Percentiles rank a stretch among this genome's conserved stretches.
These are phyloP conservation scores for Ochotona princeps DNA, from an alignment of 2,113 vertebrate genomes.

Conservation along the genomic window DNA sequence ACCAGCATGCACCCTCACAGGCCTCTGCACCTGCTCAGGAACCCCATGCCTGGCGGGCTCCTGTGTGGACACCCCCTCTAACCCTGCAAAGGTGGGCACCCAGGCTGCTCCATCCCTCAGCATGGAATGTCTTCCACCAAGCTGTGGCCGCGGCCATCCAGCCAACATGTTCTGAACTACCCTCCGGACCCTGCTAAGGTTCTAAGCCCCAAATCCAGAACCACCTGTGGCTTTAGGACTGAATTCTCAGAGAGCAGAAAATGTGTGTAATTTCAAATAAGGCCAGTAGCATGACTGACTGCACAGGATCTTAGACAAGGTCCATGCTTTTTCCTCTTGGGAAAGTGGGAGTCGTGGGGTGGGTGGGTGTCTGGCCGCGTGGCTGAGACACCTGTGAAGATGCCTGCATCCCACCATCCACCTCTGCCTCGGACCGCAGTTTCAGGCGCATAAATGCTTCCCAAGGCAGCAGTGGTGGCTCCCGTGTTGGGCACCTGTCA, in stretches of 20 bases:
- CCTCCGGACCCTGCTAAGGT: background rate
- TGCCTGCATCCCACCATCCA: too few relatives aligned
- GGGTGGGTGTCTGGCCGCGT: too few relatives aligned
- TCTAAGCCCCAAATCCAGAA: background rate
- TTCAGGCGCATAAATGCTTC: too few relatives aligned
- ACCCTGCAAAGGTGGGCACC: background rate
- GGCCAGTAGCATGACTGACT: background rate
- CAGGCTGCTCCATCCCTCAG: background rate
- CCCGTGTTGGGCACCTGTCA: too few relatives aligned
- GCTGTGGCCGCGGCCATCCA: background rate
- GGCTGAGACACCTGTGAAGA: too few relatives aligned
- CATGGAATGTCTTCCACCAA: background rate
- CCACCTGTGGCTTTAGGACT: background rate
- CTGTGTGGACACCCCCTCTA: background rate
- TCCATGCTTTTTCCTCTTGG: too few relatives aligned
- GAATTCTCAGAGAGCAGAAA: background rate
- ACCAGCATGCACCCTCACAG: too few relatives aligned
- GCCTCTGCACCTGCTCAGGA: background rate
- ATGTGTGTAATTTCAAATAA: slow-evolving; percentile 3
- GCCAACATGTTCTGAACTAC: background rate
- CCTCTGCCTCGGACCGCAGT: too few relatives aligned
- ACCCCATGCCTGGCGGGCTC: background rate
- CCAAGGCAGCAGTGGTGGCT: too few relatives aligned
- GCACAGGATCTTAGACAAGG: background rate
- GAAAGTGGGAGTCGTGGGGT: too few relatives aligned